Evolutionary conservation across 2,797 vertebrate genomes (phyloP).

Genomic region (Moxostoma hubbsi): DNA sequence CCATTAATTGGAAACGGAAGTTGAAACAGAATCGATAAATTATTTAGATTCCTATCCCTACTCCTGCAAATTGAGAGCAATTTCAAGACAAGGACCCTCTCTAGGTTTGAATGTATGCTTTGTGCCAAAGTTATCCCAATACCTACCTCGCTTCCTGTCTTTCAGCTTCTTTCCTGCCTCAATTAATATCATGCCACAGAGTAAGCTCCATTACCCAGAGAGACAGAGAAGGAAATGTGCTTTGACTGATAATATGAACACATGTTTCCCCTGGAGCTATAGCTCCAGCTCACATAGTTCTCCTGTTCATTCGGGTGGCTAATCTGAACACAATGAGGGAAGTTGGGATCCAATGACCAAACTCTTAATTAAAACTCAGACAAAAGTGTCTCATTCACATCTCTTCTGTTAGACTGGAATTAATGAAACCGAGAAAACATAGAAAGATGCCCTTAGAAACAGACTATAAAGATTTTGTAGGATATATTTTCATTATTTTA

Average conservation of each 20-base stretch:
- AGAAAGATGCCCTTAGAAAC: constrained; percentile 1
- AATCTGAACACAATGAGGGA: constrained; percentile 65
- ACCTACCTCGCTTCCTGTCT: constrained; percentile 9
- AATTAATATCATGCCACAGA: constrained; percentile 29
- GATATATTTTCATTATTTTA: no score
- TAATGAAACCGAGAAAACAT: neutral
- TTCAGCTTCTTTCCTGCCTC: constrained; percentile 8
- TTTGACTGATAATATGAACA: constrained; percentile 44
- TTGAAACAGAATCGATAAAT: no score
- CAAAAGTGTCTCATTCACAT: constrained; percentile 45
- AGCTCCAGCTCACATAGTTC: constrained; percentile 22
- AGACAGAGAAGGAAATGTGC: constrained; percentile 42
- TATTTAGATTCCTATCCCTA: no score
- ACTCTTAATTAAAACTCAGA: constrained; percentile 58
- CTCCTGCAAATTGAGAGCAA: no score
- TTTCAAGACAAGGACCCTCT: no score
- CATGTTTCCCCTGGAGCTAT: constrained; percentile 32
- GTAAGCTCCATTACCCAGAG: constrained; percentile 30
- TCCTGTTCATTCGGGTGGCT: constrained; percentile 57
- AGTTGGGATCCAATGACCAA: constrained; percentile 56
- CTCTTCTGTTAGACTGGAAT: constrained; percentile 26
- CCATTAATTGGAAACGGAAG: no score
- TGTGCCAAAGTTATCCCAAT: constrained; percentile 35
- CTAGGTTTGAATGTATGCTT: constrained; percentile 44
- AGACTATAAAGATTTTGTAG: neutral